Evolutionary conservation across 2,113 vertebrate genomes (phyloP), one percentile per base, ranked within the genome.

Genomic region (Sinocyclocheilus grahami): DNA sequence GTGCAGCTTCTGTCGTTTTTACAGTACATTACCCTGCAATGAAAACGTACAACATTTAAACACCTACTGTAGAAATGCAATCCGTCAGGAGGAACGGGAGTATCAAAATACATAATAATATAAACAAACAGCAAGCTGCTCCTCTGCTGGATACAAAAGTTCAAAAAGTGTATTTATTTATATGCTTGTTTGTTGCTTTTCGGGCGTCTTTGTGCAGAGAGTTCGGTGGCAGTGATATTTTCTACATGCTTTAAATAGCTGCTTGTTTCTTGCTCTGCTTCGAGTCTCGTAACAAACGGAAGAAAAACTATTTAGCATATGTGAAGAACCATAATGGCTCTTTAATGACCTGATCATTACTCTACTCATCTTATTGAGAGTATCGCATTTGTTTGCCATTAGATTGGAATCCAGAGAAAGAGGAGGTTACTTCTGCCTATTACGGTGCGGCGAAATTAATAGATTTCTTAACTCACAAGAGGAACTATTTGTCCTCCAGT

Each of bases 381-480:
- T 4, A 81, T 63, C 33, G 14, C 79, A 81, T 81, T 81, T 81
- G 62, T 81, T 81, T 20, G 79, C 14, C 55, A 48, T 69, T 69
- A 69, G 42, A 82, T 67, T 53, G 63, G 18, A 69, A 82, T 62
- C 87, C 90, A 71, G 89, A 86, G 85, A 83, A 82, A 63, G 62
- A 88, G 81, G 82, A 88, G 86, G 88, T 89, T 89, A 89, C 91
- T 91, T 90, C 91, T 92, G 93, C 93, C n/a, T 27, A 82, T 94
- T 94, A 93, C 84, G 86, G 88, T 83, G 53, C 42, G 6, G 33
- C 10, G 55, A 87, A 90, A 92, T 87, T 93, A 94, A 94, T 94
- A 91, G 92, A 93, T 95, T 93, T 92, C 84, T 85, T 75, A 86
- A 89, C 88, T 92, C 92, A 93, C 93, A 58, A 89, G 93, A 93